Conservation (phyloP, 2,797 vertebrate genomes). For the Coccyzus lansbergi region DNA sequence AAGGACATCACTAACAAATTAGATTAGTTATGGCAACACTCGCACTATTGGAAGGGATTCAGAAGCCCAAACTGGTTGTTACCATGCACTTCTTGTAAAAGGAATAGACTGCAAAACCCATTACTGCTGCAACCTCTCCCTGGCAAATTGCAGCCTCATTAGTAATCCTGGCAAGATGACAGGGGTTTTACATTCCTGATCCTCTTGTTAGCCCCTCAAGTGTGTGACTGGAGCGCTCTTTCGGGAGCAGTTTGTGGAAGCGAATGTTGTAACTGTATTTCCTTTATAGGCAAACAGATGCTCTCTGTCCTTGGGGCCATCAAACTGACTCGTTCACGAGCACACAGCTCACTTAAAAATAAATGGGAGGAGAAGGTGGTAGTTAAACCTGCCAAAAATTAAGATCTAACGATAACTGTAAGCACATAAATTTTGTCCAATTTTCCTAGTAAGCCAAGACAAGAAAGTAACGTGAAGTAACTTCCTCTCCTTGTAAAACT, state of each 20-base stretch:
- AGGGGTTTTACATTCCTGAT: conserved; percentile 16
- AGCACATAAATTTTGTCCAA: not conserved
- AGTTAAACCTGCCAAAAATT: conserved; percentile 33
- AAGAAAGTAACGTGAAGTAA: not conserved
- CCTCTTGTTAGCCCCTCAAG: conserved; percentile 43
- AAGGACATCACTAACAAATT: not conserved
- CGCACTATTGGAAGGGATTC: not conserved
- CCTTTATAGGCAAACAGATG: conserved; percentile 57
- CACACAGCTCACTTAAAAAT: conserved; percentile 33
- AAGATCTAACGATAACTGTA: not conserved
- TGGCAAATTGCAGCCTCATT: conserved; percentile 41
- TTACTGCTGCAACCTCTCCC: not conserved
- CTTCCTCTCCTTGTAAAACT: not conserved
- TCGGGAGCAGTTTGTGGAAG: conserved; percentile 26
- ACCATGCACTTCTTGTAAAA: not conserved
- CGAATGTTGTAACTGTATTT: conserved; percentile 47
- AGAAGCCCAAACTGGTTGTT: not conserved
- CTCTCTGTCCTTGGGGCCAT: conserved; percentile 29
- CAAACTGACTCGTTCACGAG: not conserved
- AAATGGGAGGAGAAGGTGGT: conserved; percentile 10
- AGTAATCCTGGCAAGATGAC: conserved; percentile 7
- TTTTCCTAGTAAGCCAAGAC: not conserved
- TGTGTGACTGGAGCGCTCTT: conserved; percentile 22
- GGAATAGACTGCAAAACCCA: not conserved
- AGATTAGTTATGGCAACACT: not conserved